These are phyloP conservation scores for Tiliacea citrago DNA, from an alignment of 2,888 invertebrate genomes.

Conservation along the genomic window DNA sequence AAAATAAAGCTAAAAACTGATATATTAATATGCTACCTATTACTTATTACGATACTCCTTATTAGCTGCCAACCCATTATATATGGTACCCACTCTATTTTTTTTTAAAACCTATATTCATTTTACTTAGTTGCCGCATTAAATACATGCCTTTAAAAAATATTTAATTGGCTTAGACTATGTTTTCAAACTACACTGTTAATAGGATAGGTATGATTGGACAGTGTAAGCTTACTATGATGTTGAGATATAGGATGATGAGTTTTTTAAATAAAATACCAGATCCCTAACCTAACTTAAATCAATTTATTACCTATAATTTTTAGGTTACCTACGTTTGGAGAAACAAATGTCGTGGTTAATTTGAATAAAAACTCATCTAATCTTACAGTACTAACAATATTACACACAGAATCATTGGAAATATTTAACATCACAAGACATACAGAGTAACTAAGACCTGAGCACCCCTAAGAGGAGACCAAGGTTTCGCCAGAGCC, in stretches of 20 bases:
- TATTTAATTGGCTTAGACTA: no score
- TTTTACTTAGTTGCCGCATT: no score
- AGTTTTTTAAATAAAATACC: not conserved
- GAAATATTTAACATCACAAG: not conserved
- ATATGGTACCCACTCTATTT: no score
- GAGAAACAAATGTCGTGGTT: not conserved
- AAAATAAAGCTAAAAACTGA: no score
- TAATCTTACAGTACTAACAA: not conserved
- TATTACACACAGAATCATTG: not conserved
- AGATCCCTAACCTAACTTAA: not conserved
- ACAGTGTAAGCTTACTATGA: no score
- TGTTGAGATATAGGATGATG: not conserved
- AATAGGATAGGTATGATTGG: no score
- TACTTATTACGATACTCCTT: no score
- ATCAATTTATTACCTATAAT: not conserved
- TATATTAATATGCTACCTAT: no score
- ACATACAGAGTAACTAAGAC: not conserved
- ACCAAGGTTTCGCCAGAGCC: slow-evolving; percentile 24
- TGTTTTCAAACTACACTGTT: no score
- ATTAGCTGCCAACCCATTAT: no score
- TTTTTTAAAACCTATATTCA: no score
- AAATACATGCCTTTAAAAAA: no score
- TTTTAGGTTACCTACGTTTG: not conserved
- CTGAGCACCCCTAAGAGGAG: not conserved
- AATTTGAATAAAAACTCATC: not conserved